Evolutionary conservation across 2,113 vertebrate genomes (phyloP).

Genomic region (Pelecanoides urinatrix): DNA sequence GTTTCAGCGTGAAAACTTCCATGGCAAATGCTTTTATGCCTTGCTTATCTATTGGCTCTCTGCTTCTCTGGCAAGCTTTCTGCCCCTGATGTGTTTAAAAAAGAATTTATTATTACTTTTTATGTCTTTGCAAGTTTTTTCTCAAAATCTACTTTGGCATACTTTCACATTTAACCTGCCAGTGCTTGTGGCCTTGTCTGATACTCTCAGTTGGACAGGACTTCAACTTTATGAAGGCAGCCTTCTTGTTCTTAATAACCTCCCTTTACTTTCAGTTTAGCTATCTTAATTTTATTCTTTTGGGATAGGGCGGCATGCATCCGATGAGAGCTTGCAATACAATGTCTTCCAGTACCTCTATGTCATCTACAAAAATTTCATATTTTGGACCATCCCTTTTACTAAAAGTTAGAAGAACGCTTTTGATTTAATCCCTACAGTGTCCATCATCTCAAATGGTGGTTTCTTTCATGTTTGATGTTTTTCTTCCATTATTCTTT

Average conservation of each 20-base stretch:
- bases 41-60: slow-evolving; percentile 45
- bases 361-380: background rate
- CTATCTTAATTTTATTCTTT: background rate
- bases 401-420: background rate
- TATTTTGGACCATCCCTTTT: background rate
- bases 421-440: background rate
- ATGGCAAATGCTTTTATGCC: slow-evolving; percentile 1
- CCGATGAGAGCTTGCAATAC: background rate
- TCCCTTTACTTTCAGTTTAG: background rate
- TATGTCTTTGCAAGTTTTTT: background rate
- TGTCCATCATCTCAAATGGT: background rate
- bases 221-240: background rate
- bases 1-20: slow-evolving; percentile 25
- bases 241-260: background rate
- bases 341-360: background rate
- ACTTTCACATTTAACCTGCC: background rate
- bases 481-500: background rate
- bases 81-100: slow-evolving; percentile 19
- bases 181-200: background rate
- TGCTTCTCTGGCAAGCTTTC: slow-evolving; percentile 29
- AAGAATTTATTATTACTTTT: slow-evolving; percentile 44
- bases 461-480: background rate
- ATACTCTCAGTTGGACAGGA: background rate
- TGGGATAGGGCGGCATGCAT: background rate
- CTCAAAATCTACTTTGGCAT: background rate